A percentile compares a stretch with the other conserved stretches of the same genome.
Conservation (phyloP, 2,113 vertebrate genomes). For the Ochotona curzoniae region DNA sequence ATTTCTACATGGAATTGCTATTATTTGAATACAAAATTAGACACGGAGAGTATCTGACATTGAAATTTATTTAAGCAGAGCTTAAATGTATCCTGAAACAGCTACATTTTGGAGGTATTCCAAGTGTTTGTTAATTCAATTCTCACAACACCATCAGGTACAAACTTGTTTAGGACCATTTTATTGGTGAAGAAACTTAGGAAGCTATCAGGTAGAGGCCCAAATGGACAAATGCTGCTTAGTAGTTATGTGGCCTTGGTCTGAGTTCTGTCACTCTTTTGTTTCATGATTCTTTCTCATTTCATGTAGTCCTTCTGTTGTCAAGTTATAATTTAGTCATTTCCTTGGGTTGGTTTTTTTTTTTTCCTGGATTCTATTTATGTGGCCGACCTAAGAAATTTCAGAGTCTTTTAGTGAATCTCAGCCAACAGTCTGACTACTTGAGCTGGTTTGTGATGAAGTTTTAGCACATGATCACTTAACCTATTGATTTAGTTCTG, state of each 20-base stretch:
- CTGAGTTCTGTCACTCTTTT: not conserved
- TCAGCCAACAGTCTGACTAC: not conserved
- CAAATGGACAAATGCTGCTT: not conserved
- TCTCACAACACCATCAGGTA: not conserved
- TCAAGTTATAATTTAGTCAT: not conserved
- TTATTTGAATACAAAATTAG: slow-evolving; percentile 54
- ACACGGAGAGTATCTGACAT: not conserved
- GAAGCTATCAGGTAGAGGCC: not conserved
- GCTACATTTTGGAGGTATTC: not conserved
- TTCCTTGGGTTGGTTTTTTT: not conserved
- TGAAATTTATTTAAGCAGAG: slow-evolving; percentile 30
- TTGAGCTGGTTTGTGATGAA: not conserved
- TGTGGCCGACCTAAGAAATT: not conserved
- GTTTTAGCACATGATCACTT: not conserved
- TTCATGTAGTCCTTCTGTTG: not conserved
- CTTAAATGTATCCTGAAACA: slow-evolving; percentile 1
- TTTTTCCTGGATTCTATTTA: not conserved
- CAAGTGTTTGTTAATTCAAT: not conserved
- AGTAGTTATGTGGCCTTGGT: not conserved
- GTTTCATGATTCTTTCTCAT: not conserved
- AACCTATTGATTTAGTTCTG: not conserved
- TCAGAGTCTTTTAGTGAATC: not conserved
- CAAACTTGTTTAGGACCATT: not conserved
- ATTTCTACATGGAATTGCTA: slow-evolving; percentile 38
- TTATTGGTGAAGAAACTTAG: not conserved